Evolutionary conservation across 1,140 invertebrate species (phyloP).

Genomic region (Sipha flava): DNA sequence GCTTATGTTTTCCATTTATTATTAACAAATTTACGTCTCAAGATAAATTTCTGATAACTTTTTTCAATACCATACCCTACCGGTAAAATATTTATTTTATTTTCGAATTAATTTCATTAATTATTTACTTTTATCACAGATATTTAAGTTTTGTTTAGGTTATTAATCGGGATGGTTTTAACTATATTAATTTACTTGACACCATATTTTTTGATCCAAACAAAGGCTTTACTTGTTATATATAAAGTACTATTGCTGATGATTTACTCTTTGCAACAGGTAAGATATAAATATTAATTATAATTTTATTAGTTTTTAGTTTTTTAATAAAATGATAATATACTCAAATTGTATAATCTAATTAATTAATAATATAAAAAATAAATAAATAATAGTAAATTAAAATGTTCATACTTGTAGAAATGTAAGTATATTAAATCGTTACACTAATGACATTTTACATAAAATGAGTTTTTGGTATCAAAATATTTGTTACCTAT

Average conservation of each 20-base stretch:
- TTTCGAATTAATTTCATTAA: background rate
- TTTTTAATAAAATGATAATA: background rate
- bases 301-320: too few relatives aligned
- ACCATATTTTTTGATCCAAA: constrained; percentile 51
- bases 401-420: too few relatives aligned
- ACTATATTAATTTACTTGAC: constrained; percentile 77
- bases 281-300: background rate
- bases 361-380: too few relatives aligned
- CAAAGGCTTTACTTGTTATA: background rate
- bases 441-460: too few relatives aligned
- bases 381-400: too few relatives aligned
- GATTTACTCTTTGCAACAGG: background rate
- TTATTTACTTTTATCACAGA: background rate
- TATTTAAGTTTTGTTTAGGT: background rate
- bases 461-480: too few relatives aligned
- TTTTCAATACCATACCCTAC: constrained; percentile 79
- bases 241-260: background rate
- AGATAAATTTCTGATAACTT: constrained; percentile 77
- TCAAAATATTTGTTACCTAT: too few relatives aligned
- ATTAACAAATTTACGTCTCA: constrained; percentile 83
- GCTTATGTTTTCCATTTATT: constrained; percentile 83
- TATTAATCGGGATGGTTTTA: constrained; percentile 52
- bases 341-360: too few relatives aligned
- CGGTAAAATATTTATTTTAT: constrained; percentile 46
- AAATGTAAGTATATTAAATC: too few relatives aligned